These are phyloP conservation scores for Danio albolineatus DNA, from an alignment of 2,797 vertebrate species.

Conservation along the genomic window DNA sequence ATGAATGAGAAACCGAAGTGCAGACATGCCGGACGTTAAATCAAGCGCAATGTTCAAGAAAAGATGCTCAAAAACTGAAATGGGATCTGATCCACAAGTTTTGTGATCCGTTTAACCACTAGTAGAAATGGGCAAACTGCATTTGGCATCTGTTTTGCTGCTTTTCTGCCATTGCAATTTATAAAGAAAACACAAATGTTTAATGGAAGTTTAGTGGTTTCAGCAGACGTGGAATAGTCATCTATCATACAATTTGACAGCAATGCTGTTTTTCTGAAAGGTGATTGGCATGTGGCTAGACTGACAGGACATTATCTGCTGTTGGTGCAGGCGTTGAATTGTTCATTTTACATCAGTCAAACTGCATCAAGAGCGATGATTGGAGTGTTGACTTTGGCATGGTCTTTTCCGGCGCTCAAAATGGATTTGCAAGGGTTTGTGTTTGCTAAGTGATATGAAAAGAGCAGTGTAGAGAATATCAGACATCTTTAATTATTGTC, in stretches of 20 bases:
- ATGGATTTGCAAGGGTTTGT: constrained; percentile 47
- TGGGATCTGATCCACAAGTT: no score
- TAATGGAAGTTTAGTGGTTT: not conserved
- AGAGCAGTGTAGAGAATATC: constrained; percentile 15
- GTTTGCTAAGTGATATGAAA: constrained; percentile 41
- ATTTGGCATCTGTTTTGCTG: constrained; percentile 11
- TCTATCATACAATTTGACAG: constrained; percentile 19
- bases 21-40: no score
- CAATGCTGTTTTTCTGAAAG: constrained; percentile 6
- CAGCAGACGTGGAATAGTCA: not conserved
- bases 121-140: not conserved
- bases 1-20: no score
- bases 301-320: constrained; percentile 40
- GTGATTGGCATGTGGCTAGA: constrained; percentile 7
- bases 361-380: constrained; percentile 45
- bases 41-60: no score
- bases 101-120: no score
- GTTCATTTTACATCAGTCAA: constrained; percentile 58
- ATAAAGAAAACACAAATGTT: constrained; percentile 4
- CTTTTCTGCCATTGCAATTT: not conserved
- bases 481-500: constrained; percentile 44
- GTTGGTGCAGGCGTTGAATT: constrained; percentile 13
- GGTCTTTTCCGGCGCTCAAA: constrained; percentile 20
- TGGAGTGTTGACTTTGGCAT: constrained; percentile 60
- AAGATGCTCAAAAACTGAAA: no score